Conservation (phyloP, 2,797 vertebrate genomes). For the Pyrocephalus nanus region DNA sequence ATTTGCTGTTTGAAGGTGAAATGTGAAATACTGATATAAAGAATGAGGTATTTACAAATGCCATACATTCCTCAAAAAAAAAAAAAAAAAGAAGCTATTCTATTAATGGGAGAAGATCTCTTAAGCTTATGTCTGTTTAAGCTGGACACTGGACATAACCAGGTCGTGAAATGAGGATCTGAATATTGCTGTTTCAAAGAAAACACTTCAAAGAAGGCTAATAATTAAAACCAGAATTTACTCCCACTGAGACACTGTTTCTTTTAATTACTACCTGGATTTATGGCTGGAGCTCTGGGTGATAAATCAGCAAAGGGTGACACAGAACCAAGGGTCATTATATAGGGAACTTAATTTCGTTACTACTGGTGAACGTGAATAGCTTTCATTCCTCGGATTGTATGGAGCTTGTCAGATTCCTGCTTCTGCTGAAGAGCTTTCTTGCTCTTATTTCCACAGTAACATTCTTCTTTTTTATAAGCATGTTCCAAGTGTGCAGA, state of each 20-base stretch:
- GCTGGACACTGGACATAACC: background rate
- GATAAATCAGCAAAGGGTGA: constrained; percentile 41
- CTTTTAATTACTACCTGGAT: constrained; percentile 51
- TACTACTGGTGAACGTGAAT: background rate
- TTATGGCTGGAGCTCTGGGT: constrained; percentile 24
- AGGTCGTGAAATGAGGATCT: background rate
- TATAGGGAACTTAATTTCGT: background rate
- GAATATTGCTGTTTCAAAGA: constrained; percentile 19
- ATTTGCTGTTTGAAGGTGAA: background rate
- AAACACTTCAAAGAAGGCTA: constrained; percentile 25
- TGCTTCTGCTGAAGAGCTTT: background rate
- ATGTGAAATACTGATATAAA: background rate
- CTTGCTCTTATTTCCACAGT: background rate
- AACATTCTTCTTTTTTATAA: background rate
- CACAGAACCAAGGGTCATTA: background rate
- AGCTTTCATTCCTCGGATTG: background rate
- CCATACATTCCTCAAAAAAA: background rate
- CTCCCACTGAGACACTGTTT: constrained; percentile 36
- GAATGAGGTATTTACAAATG: background rate
- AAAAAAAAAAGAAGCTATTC: background rate
- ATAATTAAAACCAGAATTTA: constrained; percentile 50
- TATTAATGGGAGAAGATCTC: background rate
- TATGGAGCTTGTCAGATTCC: background rate
- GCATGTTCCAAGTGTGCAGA: background rate
- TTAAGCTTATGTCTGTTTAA: background rate